A percentile compares a stretch with the other conserved stretches of the same genome.
Evolutionary conservation across 2,113 vertebrate genomes (phyloP).

Genomic region (Gyps fulvus): DNA sequence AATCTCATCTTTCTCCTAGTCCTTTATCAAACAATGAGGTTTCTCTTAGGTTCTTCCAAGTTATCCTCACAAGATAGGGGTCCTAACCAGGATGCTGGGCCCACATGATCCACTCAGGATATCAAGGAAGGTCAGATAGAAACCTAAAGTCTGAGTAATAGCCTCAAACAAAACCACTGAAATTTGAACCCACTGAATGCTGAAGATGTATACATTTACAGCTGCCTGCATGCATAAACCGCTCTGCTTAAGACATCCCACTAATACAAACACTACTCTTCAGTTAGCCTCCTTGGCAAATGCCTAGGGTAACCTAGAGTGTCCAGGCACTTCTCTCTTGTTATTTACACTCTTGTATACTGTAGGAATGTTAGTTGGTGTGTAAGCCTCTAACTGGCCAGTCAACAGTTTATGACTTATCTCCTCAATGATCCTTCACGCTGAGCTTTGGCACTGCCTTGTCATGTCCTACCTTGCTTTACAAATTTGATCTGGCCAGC

Average conservation of each 20-base stretch:
- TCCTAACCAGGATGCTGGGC: neutral
- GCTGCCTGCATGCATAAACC: neutral
- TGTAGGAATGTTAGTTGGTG: neutral
- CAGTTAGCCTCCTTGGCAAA: neutral
- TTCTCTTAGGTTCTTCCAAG: neutral
- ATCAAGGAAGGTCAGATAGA: neutral
- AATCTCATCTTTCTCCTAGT: neutral
- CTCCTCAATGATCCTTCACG: neutral
- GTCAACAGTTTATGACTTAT: neutral
- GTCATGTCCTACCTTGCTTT: neutral
- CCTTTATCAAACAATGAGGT: neutral
- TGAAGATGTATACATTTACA: neutral
- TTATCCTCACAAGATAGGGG: neutral
- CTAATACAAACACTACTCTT: neutral
- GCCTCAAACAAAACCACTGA: neutral
- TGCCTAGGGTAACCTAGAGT: accelerated
- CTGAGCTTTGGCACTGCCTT: neutral
- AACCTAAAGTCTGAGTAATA: neutral
- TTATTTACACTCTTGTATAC: neutral
- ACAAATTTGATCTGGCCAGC: neutral
- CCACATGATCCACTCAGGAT: neutral
- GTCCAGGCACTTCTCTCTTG: neutral
- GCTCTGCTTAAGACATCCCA: neutral
- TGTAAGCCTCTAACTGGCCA: neutral
- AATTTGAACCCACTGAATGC: neutral